Percentiles rank a stretch among this genome's conserved stretches.
Conservation (phyloP, 2,113 vertebrate species). For the Etheostoma spectabile region DNA sequence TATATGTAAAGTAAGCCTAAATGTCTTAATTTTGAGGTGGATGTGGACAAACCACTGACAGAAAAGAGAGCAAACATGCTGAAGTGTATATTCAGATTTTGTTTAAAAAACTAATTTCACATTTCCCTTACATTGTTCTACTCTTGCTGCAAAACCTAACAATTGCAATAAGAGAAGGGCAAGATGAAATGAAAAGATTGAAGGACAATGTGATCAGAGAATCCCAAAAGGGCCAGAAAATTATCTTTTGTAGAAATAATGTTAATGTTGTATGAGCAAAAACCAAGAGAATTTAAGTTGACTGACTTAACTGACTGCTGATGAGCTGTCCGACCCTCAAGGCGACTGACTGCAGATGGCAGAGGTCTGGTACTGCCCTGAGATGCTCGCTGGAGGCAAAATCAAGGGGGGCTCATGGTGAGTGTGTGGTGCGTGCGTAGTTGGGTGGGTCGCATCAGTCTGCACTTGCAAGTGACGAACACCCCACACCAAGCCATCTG, state of each 20-base stretch:
- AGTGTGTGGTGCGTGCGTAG: conserved; percentile 42
- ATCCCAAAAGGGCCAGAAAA: background rate
- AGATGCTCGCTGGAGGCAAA: conserved; percentile 70
- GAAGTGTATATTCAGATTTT: background rate
- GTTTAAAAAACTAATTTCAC: background rate
- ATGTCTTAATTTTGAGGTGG: background rate
- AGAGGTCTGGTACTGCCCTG: conserved; percentile 76
- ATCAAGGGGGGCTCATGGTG: conserved; percentile 60
- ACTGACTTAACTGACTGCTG: conserved; percentile 65
- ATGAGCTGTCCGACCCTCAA: no score
- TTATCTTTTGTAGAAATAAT: conserved; percentile 14
- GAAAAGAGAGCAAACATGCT: background rate
- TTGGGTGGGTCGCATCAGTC: conserved; percentile 71
- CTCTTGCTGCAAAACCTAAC: background rate
- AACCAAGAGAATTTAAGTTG: conserved; percentile 27
- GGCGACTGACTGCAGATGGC: no score
- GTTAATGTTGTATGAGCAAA: conserved; percentile 25
- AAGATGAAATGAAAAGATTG: conserved; percentile 1
- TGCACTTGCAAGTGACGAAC: conserved; percentile 56
- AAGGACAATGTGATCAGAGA: conserved; percentile 3
- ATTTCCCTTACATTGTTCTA: background rate
- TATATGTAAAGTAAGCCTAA: no score
- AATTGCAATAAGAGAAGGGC: background rate
- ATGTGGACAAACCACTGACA: background rate
- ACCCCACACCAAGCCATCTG: conserved; percentile 74